Percentiles rank a stretch among this genome's conserved stretches.
Conservation (phyloP, 1,140 invertebrate genomes). For the Trypoxylus dichotomus region DNA sequence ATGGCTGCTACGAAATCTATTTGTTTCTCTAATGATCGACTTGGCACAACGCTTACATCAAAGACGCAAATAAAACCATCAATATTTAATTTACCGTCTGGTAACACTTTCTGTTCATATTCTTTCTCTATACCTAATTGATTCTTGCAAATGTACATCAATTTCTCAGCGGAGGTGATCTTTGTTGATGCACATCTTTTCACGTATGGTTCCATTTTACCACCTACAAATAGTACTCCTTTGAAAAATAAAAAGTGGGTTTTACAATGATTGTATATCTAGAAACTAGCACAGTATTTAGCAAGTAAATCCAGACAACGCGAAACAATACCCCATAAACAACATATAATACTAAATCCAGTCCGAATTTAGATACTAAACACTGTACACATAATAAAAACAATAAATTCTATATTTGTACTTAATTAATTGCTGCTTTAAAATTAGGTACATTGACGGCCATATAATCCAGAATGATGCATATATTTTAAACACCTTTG, state of each 20-base stretch:
- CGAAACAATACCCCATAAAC: too few relatives aligned
- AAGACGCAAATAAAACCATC: conserved; percentile 97
- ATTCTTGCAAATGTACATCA: conserved; percentile 99
- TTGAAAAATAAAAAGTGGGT: conserved; percentile 6
- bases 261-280: background rate
- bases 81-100: conserved; percentile 90
- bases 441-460: too few relatives aligned
- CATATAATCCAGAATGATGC: too few relatives aligned
- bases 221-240: conserved; percentile 59
- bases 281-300: background rate
- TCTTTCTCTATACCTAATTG: conserved; percentile 95
- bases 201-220: conserved; percentile 93
- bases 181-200: conserved; percentile 91
- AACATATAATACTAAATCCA: too few relatives aligned
- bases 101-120: conserved; percentile 91
- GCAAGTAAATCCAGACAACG: too few relatives aligned
- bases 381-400: too few relatives aligned
- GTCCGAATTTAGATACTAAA: too few relatives aligned
- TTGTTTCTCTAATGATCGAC: conserved; percentile 87
- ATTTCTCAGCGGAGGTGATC: conserved; percentile 92
- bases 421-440: too few relatives aligned
- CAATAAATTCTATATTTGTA: too few relatives aligned
- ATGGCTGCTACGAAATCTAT: conserved; percentile 81
- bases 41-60: conserved; percentile 91
- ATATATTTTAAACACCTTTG: too few relatives aligned